These are phyloP conservation scores for Mobula hypostoma DNA, from an alignment of 2,113 vertebrate species.

Conservation along the genomic window DNA sequence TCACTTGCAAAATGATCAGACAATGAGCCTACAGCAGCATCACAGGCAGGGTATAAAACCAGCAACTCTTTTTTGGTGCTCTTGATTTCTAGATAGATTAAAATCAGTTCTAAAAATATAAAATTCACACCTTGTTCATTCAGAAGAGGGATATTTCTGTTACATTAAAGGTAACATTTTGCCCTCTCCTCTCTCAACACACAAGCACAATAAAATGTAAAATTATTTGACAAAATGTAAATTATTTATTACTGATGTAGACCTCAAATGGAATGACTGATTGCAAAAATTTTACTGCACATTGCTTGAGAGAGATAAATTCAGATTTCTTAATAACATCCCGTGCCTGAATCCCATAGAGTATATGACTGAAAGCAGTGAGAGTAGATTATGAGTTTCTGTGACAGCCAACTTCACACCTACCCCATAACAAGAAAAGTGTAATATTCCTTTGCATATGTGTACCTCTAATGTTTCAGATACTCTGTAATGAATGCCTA, in stretches of 20 bases:
- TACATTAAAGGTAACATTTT: too few species aligned
- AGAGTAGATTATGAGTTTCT: neutral
- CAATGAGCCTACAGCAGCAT: neutral
- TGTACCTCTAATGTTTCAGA: neutral
- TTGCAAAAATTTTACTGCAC: neutral
- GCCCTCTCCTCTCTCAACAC: too few species aligned
- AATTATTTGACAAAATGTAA: too few species aligned
- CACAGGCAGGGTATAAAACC: neutral
- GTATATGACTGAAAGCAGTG: neutral
- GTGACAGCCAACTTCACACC: neutral
- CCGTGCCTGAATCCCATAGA: neutral
- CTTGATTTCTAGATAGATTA: too few species aligned
- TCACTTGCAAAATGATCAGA: neutral
- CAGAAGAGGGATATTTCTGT: too few species aligned
- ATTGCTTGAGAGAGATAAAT: neutral
- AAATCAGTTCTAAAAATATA: too few species aligned
- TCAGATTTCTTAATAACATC: neutral
- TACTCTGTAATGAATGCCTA: neutral
- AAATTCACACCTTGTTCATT: too few species aligned
- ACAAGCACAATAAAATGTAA: too few species aligned
- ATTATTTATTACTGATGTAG: neutral
- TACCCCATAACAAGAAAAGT: neutral
- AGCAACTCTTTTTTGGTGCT: too few species aligned
- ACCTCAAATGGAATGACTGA: neutral
- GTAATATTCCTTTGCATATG: neutral